These are phyloP conservation scores for Agapornis roseicollis DNA, from an alignment of 2,113 vertebrate species.

Conservation along the genomic window DNA sequence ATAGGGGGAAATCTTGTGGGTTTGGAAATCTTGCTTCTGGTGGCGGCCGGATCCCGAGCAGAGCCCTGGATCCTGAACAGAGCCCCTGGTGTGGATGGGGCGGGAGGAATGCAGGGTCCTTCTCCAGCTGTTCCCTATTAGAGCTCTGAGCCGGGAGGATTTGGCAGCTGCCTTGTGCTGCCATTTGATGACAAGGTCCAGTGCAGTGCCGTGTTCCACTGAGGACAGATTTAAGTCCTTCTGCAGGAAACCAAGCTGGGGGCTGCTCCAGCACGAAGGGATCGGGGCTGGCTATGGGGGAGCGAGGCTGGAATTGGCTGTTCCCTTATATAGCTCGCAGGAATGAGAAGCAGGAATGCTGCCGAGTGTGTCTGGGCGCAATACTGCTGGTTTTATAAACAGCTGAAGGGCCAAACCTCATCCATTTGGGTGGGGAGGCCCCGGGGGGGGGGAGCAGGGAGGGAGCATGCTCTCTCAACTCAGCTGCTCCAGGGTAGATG, in stretches of 20 bases:
- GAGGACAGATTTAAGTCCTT: constrained; percentile 17
- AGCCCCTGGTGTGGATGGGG: constrained; percentile 72
- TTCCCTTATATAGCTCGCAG: constrained; percentile 73
- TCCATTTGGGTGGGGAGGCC: constrained; percentile 36
- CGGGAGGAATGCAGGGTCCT: constrained; percentile 72
- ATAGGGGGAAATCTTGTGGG: constrained; percentile 52
- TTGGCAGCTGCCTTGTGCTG: constrained; percentile 68
- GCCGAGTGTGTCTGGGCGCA: constrained; percentile 3
- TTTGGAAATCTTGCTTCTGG: constrained; percentile 43
- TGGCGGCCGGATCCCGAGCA: constrained; percentile 20
- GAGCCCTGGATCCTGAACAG: constrained; percentile 51
- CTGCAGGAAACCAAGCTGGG: neutral
- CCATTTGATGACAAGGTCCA: constrained; percentile 70
- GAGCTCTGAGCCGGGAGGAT: constrained; percentile 59
- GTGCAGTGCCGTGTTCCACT: neutral
- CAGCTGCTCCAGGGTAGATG: neutral
- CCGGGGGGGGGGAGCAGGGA: neutral
- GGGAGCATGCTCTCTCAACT: neutral
- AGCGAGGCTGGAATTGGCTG: constrained; percentile 41
- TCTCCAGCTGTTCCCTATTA: constrained; percentile 77
- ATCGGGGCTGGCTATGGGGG: neutral
- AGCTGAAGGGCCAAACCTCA: constrained; percentile 53
- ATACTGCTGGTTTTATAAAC: constrained; percentile 58
- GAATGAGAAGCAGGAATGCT: constrained; percentile 47
- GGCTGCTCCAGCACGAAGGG: neutral